Conservation (phyloP, 2,113 vertebrate genomes). For the Macquaria australasica region DNA sequence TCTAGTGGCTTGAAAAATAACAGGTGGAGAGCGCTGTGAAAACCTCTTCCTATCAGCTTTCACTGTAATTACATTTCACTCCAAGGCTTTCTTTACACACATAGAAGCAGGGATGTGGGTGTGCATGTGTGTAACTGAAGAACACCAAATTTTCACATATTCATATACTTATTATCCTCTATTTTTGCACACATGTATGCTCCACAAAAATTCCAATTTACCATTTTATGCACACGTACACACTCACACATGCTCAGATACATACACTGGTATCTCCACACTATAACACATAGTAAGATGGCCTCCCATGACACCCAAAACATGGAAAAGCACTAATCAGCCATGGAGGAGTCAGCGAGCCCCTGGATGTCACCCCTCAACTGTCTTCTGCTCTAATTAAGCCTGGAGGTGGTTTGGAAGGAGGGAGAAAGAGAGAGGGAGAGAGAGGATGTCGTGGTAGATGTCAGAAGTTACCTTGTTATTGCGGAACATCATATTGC, state of each 20-base stretch:
- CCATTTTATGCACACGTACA: neutral
- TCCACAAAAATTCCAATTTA: conserved; percentile 27
- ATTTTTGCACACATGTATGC: conserved; percentile 23
- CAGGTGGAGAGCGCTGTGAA: conserved; percentile 64
- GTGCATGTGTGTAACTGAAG: conserved; percentile 20
- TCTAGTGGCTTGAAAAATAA: conserved; percentile 67
- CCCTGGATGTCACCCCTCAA: conserved; percentile 64
- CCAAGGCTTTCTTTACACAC: conserved; percentile 42
- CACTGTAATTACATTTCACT: conserved; percentile 65
- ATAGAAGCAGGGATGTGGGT: conserved; percentile 12
- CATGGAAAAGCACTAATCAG: conserved; percentile 73
- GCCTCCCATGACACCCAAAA: conserved; percentile 59
- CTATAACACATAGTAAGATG: conserved; percentile 41
- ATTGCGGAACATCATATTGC: conserved; percentile 88
- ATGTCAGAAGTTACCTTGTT: conserved; percentile 88
- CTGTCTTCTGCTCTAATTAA: conserved; percentile 73
- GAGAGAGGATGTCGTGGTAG: conserved; percentile 30
- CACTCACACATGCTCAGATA: neutral
- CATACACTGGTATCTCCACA: conserved; percentile 26
- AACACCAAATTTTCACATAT: conserved; percentile 32
- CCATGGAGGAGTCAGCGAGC: conserved; percentile 66
- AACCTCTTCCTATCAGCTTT: conserved; percentile 58
- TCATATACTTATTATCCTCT: conserved; percentile 21
- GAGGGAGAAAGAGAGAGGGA: conserved; percentile 27
- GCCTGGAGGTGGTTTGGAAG: conserved; percentile 62